These are phyloP conservation scores for Ormyrus pomaceus DNA, from an alignment of 2,888 invertebrate genomes.

Conservation along the genomic window DNA sequence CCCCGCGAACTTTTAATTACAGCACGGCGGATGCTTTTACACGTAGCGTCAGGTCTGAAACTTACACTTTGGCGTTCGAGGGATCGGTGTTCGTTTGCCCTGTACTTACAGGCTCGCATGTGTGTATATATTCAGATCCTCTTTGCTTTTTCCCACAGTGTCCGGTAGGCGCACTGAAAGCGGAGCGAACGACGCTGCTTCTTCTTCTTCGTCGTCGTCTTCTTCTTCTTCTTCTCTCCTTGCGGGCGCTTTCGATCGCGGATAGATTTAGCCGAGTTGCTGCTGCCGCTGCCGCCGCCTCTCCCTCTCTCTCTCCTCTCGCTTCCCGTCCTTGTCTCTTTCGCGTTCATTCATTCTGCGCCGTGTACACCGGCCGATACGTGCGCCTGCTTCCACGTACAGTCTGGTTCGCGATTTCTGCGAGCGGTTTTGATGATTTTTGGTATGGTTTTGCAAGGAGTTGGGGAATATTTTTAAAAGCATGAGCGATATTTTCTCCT, in stretches of 20 bases:
- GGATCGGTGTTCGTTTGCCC: no score
- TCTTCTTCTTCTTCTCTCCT: constrained; percentile 33
- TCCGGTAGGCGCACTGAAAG: constrained; percentile 64
- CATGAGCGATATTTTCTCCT: no score
- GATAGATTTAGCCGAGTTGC: constrained; percentile 43
- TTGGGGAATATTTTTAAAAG: no score
- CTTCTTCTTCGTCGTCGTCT: background rate
- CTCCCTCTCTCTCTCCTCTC: no score
- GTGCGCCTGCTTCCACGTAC: constrained; percentile 36
- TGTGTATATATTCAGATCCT: constrained; percentile 46
- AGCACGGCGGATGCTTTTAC: no score
- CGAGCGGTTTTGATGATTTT: no score
- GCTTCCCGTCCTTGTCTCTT: no score
- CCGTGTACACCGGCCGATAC: constrained; percentile 4
- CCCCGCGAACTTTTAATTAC: no score
- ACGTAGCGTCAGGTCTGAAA: no score
- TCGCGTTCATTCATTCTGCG: constrained; percentile 51
- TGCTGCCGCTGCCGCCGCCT: constrained; percentile 40
- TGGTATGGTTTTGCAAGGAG: no score
- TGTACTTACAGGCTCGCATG: constrained; percentile 10
- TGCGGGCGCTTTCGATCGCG: constrained; percentile 38
- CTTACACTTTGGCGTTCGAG: no score
- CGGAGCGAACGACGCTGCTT: constrained; percentile 61
- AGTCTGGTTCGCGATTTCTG: constrained; percentile 1
- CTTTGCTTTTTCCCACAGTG: constrained; percentile 69